Base-by-base conservation (phyloP, 2,797 vertebrate genomes). In the Anguilla pacifica region DNA sequence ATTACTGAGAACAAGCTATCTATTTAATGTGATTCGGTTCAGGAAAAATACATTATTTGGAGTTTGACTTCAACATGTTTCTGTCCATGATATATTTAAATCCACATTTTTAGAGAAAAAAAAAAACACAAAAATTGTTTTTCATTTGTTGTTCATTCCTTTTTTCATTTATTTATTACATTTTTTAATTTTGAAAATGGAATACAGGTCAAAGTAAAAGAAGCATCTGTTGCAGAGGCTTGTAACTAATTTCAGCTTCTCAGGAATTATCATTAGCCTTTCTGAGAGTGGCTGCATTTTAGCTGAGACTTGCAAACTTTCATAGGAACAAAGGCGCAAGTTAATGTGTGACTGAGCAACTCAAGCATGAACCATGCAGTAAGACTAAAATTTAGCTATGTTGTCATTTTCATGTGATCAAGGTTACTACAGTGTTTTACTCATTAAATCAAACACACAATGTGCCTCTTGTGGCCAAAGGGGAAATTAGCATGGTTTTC, bases 381-480 rank as follows among this genome's bases (percentile, higher is more conserved):
- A 49, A 59, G 39, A 61, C 25, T 67, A 85, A 85, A 85, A 46
- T 22, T 35, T 46, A 6, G 74, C 35, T 70, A 67, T 49, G 31
- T 64, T 61, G 25, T 85, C 35, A 31, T 46, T 85, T 70, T 46
- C 22, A 74, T 74, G 74, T 86, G 61, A 86, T 86, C 61, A 49
- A 70, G 25, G 84, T 31, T 85, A 49, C 84, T 17, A 19, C 61
- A 86, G 49, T 49, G 39, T 72, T 86, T 51, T 51, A 59, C 15
- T 86, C 85, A 86, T 86, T 72, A 28, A 6, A 64, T 49, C 35
- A 15, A 25, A 49, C 39, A 22, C 43, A 64, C 28, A 53, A 85
- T 19, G 64, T 67, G 84, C 84, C 61, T 64, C 59, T 85, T 64
- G 84, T 17, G 67, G 64, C 84, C 31, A 67, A 64, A 85, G 43